A percentile compares a stretch with the other conserved stretches of the same genome.
Conservation (phyloP, 2,888 invertebrate genomes). For the Tyria jacobaeae region DNA sequence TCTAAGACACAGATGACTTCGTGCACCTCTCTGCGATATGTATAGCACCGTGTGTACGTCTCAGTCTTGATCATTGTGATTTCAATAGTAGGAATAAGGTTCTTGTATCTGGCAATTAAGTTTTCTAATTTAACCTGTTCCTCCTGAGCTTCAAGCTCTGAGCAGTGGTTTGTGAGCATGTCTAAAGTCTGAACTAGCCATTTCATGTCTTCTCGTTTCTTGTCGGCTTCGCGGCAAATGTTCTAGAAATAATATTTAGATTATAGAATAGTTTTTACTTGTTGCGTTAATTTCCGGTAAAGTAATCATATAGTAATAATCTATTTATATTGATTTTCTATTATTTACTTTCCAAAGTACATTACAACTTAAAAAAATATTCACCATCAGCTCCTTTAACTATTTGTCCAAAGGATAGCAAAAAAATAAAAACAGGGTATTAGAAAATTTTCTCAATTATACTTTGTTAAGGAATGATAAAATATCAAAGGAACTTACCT, state of each 20-base stretch:
- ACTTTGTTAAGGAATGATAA: neutral
- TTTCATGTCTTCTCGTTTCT: slow-evolving; percentile 97
- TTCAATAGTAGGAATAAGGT: slow-evolving; percentile 96
- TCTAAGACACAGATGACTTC: slow-evolving; percentile 93
- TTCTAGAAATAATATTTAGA: slow-evolving; percentile 84
- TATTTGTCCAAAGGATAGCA: slow-evolving; percentile 63
- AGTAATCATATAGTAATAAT: too few relatives aligned
- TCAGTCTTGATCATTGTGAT: slow-evolving; percentile 97
- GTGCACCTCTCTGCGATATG: slow-evolving; percentile 95
- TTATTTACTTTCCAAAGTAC: too few relatives aligned
- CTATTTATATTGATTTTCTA: too few relatives aligned
- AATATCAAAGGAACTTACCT: slow-evolving; percentile 86
- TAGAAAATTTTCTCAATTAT: neutral
- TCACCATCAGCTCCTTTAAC: slow-evolving; percentile 85
- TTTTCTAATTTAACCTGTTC: slow-evolving; percentile 94
- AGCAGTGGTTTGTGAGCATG: slow-evolving; percentile 92
- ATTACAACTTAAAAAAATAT: slow-evolving; percentile 44
- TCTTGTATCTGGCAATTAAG: slow-evolving; percentile 95
- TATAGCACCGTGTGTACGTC: slow-evolving; percentile 96
- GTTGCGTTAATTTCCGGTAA: too few relatives aligned
- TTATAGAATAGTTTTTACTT: neutral
- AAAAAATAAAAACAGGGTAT: slow-evolving; percentile 34
- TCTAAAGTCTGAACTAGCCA: slow-evolving; percentile 97
- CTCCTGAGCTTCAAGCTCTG: slow-evolving; percentile 91
- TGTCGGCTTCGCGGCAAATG: slow-evolving; percentile 96